Base-by-base conservation (phyloP, 2,888 invertebrate genomes). In the Acleris cristana region DNA sequence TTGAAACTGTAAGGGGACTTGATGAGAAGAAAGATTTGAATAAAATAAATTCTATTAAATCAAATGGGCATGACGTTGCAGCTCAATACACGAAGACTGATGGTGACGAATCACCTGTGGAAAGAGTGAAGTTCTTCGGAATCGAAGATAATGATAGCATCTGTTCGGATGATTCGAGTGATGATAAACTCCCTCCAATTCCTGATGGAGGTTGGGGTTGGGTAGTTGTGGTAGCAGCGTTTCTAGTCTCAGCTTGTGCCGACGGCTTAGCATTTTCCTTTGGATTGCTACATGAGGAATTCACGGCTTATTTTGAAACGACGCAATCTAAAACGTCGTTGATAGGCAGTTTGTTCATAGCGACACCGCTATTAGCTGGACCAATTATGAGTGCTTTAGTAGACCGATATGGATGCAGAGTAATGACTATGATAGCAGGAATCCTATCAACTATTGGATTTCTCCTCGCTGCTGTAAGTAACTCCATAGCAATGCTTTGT, bases 241-340 rank as follows among this genome's bases (percentile, higher is more conserved):
- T 99, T 73, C 83, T 97, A 26, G 95, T 97, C n/a, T 97, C 97
- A 49, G 95, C 97, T 74, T 96, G 99, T 64, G 97, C 98, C 48
- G 99, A 99, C 83, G 99, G 99, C 0, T 94, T 98, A 53, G 97
- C 97, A 10, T 98, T 98, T 84, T 97, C 98, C 0, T 98, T 98
- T 80, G 99, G 99, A 1, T 93, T 98, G 10, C 91, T 99, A 14
- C 98, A 96, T 80, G 95, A 96, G 16, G 96, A 97, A 80, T 95
- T 98, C 76, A 93, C 96, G 19, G 86, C 94, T 10, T 95, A 96
- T 77, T 98, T 98, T 80, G 93, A 95, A 18, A 96, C 96, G 34
- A 96, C 96, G 12, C 96, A 97, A 74, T 95, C 97, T 4, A 96
- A 96, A 74, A 98, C 98, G 0, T 96, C 98, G 0, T 95, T 97